phyloP scores from a whole-genome alignment of 2,888 invertebrate genomes.

The Papilio protenor region DNA sequence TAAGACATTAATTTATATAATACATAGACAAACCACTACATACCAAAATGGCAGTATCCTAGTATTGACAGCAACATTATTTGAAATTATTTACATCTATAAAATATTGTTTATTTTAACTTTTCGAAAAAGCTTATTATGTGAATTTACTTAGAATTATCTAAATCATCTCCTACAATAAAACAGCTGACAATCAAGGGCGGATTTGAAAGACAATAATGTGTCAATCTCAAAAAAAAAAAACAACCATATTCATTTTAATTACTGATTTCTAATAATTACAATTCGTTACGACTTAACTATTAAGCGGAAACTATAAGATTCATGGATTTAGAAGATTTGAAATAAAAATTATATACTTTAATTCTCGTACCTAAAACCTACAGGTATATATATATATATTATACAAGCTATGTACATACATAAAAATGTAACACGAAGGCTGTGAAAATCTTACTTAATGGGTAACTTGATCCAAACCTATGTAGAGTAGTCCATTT shows the following conservation, averaged over 20 bases:
- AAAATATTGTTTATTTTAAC: conserved; percentile 48
- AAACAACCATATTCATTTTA: conserved; percentile 20
- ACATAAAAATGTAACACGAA: background rate
- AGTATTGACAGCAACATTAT: conserved; percentile 40
- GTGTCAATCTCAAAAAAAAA: background rate
- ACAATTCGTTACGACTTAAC: background rate
- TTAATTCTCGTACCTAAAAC: background rate
- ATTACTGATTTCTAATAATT: background rate
- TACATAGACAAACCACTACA: conserved; percentile 46
- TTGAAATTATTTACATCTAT: conserved; percentile 54
- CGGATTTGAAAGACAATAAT: conserved; percentile 49
- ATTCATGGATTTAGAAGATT: background rate
- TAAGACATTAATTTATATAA: conserved; percentile 34
- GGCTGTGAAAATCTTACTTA: background rate
- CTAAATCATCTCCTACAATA: conserved; percentile 55
- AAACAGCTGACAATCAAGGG: conserved; percentile 51
- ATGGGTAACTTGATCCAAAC: background rate
- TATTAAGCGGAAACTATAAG: background rate
- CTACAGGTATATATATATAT: background rate
- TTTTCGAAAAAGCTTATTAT: conserved; percentile 20
- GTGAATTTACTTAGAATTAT: conserved; percentile 41
- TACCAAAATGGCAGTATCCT: conserved; percentile 54
- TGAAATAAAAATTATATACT: background rate
- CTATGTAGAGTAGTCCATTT: background rate
- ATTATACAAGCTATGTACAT: conserved; percentile 11